Percentiles rank a stretch among this genome's conserved stretches.
phyloP scores from a whole-genome alignment of 2,113 vertebrate species.

The Alces alces region DNA sequence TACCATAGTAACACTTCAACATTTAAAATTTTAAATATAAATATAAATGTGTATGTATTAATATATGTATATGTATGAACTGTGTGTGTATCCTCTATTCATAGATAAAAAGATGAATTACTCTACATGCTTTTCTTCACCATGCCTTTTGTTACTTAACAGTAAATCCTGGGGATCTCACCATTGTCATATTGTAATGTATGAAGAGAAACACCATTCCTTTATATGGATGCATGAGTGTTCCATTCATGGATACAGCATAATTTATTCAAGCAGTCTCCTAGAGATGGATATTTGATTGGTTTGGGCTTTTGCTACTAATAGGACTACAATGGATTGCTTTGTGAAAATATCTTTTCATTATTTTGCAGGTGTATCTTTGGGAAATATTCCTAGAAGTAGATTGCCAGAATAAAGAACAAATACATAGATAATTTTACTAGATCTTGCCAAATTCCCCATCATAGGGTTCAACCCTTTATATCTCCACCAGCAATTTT shows the following conservation, averaged over 20 bases:
- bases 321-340: not conserved
- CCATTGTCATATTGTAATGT: not conserved
- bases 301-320: not conserved
- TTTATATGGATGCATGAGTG: not conserved
- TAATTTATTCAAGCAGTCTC: not conserved
- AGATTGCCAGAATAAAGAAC: not conserved
- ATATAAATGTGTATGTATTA: not conserved
- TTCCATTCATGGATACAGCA: not conserved
- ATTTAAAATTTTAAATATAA: not conserved
- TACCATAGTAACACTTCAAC: not conserved
- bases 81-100: not conserved
- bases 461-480: not conserved
- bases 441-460: not conserved
- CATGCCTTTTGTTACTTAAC: not conserved
- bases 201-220: not conserved
- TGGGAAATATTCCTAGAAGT: slow-evolving; percentile 40
- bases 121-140: not conserved
- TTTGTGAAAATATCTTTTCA: not conserved
- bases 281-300: not conserved
- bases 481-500: not conserved
- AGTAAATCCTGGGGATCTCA: not conserved
- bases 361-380: slow-evolving; percentile 18
- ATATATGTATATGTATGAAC: not conserved
- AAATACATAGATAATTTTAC: slow-evolving; percentile 30
- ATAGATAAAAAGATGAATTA: not conserved